Conservation (phyloP, 2,888 invertebrate species). For the Oscheius sp. region DNA sequence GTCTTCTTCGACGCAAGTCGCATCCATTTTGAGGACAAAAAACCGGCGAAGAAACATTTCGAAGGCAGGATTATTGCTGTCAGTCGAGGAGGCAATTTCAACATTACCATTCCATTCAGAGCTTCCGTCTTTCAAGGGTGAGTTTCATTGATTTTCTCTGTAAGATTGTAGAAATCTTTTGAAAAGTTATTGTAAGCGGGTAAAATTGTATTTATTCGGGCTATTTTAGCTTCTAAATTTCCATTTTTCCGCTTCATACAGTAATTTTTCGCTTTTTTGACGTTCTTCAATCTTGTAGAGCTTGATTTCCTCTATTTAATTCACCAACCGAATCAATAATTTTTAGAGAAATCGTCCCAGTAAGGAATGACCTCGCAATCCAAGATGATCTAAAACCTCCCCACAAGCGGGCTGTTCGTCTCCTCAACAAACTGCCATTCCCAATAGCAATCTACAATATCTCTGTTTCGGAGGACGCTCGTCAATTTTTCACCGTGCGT, state of each 20-base stretch:
- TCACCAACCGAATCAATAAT: too few species aligned
- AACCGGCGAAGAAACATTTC: conserved; percentile 35
- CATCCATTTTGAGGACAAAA: conserved; percentile 14
- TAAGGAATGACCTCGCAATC: conserved; percentile 48
- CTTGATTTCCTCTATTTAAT: too few species aligned
- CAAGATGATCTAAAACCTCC: conserved; percentile 47
- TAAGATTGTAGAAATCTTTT: too few species aligned
- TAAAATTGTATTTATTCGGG: too few species aligned
- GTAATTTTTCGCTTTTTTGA: too few species aligned
- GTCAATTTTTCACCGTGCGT: conserved; percentile 53
- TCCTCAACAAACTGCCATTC: conserved; percentile 81
- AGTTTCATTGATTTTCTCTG: conserved; percentile 28
- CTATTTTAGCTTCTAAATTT: too few species aligned
- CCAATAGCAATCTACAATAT: conserved; percentile 81
- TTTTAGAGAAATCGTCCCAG: conserved; percentile 36
- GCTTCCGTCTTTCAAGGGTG: conserved; percentile 74
- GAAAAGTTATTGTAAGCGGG: too few species aligned
- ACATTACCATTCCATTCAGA: conserved; percentile 78
- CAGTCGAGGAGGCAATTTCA: conserved; percentile 73
- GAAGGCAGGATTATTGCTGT: conserved; percentile 73
- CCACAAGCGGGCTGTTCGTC: conserved; percentile 67
- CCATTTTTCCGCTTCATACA: too few species aligned
- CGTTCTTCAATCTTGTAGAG: too few species aligned
- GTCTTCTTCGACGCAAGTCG: conserved; percentile 56
- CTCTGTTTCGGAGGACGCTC: conserved; percentile 77